A percentile compares a stretch with the other conserved stretches of the same genome.
Conservation (phyloP, 2,113 vertebrate species). For the Anseranas semipalmata region DNA sequence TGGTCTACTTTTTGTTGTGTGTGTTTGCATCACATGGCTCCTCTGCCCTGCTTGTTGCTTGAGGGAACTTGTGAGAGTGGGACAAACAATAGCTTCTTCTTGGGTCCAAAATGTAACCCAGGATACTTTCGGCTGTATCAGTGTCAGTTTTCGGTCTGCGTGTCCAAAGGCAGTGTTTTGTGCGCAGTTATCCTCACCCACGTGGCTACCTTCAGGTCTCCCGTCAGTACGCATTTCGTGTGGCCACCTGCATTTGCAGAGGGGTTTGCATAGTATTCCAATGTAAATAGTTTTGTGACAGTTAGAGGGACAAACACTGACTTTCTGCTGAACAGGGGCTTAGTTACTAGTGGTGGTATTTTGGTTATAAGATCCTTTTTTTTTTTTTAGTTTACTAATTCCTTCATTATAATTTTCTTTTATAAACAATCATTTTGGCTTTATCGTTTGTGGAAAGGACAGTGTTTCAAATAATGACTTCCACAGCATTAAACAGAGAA, state of each 20-base stretch:
- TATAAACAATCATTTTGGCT: background rate
- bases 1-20: background rate
- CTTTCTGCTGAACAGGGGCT: background rate
- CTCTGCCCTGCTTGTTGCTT: background rate
- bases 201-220: background rate
- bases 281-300: background rate
- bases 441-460: background rate
- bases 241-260: background rate
- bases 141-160: background rate
- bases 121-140: background rate
- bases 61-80: background rate
- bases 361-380: background rate
- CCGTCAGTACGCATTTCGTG: background rate
- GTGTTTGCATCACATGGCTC: background rate
- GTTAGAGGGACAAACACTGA: background rate
- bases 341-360: background rate
- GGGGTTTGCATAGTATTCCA: background rate
- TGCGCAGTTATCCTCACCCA: background rate
- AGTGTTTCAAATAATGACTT: background rate
- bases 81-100: background rate
- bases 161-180: background rate
- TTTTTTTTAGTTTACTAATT: background rate
- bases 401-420: background rate
- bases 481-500: background rate
- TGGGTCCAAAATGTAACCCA: background rate